Conservation (phyloP, 2,113 vertebrate genomes). For the Epinephelus lanceolatus region DNA sequence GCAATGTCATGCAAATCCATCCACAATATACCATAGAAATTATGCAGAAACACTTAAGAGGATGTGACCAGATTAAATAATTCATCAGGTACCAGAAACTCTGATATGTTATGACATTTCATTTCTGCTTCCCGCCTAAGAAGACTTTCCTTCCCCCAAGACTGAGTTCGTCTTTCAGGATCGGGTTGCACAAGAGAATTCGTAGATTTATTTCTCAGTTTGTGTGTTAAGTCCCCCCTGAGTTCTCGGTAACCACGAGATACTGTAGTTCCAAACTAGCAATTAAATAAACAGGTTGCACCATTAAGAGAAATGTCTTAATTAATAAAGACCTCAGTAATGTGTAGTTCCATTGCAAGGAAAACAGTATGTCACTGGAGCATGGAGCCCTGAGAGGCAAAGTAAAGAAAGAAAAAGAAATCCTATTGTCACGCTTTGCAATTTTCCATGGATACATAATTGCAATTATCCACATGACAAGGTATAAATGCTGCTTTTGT, state of each 20-base stretch:
- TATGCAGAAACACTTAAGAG: neutral
- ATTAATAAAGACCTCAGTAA: too few species aligned
- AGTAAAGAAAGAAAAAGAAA: too few species aligned
- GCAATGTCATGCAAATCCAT: neutral
- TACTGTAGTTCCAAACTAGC: neutral
- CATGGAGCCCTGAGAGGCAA: too few species aligned
- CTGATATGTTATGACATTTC: neutral
- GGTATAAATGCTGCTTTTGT: too few species aligned
- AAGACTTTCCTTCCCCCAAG: neutral
- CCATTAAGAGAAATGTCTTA: too few species aligned
- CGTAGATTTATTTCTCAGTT: neutral
- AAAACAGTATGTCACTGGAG: too few species aligned
- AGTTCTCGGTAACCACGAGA: neutral
- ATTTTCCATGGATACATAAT: too few species aligned
- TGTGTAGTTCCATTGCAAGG: too few species aligned
- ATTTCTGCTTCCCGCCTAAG: neutral
- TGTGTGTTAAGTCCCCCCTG: neutral
- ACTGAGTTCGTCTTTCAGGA: neutral
- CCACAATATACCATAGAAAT: neutral
- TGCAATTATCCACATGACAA: too few species aligned
- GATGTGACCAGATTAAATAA: slow-evolving; percentile 5
- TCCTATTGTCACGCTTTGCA: too few species aligned
- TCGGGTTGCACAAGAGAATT: neutral
- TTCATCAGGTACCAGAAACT: neutral
- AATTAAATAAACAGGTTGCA: too few species aligned